These are phyloP conservation scores for Drosophila tanythrix DNA, from an alignment of 2,888 invertebrate genomes.

Conservation along the genomic window DNA sequence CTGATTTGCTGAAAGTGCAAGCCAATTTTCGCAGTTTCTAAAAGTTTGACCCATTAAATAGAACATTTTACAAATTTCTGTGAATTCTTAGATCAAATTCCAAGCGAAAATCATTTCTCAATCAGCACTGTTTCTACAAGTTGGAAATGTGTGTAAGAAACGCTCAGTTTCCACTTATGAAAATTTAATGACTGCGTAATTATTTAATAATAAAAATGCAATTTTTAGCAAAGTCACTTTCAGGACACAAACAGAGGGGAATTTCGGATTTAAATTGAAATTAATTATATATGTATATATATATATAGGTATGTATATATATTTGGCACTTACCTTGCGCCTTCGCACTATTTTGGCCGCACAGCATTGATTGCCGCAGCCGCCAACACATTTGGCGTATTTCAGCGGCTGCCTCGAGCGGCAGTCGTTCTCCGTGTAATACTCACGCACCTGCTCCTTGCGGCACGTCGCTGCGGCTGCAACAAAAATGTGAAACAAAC, in stretches of 20 bases:
- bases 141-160: neutral
- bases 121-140: neutral
- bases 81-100: neutral
- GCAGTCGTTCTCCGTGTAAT: slow-evolving; percentile 95
- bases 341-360: slow-evolving; percentile 96
- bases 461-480: slow-evolving; percentile 91
- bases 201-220: neutral
- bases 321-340: slow-evolving; percentile 89
- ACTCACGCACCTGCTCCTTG: slow-evolving; percentile 95
- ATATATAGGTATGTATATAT: neutral
- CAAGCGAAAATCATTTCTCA: neutral
- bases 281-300: neutral
- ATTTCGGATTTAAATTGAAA: neutral
- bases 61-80: neutral
- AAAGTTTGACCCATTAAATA: neutral
- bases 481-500: slow-evolving; percentile 24
- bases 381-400: slow-evolving; percentile 93
- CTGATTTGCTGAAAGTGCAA: neutral
- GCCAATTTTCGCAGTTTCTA: neutral
- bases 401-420: slow-evolving; percentile 95
- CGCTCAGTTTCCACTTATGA: neutral
- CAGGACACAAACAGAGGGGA: neutral
- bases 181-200: neutral
- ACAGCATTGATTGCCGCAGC: slow-evolving; percentile 94
- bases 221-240: neutral